Evolutionary conservation across 2,113 vertebrate species (phyloP).

Genomic region (Micromys minutus): DNA sequence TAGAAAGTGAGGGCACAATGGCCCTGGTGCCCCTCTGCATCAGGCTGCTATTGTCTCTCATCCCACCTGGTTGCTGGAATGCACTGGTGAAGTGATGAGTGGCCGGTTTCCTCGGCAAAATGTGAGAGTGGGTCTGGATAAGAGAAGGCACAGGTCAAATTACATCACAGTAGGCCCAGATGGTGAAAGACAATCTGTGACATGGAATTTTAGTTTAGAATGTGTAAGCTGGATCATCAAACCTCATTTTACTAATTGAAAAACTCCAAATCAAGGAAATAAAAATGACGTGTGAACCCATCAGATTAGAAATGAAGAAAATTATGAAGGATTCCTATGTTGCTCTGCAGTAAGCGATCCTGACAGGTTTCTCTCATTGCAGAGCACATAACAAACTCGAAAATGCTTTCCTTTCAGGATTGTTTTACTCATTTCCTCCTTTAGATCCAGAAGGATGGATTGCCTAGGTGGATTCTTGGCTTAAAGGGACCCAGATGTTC

Average conservation of each 20-base stretch:
- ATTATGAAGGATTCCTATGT: background rate
- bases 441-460: background rate
- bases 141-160: background rate
- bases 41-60: background rate
- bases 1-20: background rate
- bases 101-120: background rate
- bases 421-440: background rate
- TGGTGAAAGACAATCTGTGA: background rate
- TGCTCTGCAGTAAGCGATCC: background rate
- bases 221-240: background rate
- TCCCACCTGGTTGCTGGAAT: background rate
- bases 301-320: background rate
- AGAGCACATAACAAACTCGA: background rate
- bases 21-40: no score
- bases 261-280: background rate
- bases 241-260: background rate
- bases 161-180: background rate
- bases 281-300: background rate
- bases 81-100: background rate
- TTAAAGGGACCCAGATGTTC: background rate
- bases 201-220: background rate
- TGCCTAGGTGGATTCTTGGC: background rate
- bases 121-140: background rate
- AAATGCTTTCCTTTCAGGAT: no score
- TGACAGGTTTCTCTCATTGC: background rate